Evolutionary conservation across 2,888 invertebrate genomes (phyloP).

Genomic region (Nasonovia ribisnigri): DNA sequence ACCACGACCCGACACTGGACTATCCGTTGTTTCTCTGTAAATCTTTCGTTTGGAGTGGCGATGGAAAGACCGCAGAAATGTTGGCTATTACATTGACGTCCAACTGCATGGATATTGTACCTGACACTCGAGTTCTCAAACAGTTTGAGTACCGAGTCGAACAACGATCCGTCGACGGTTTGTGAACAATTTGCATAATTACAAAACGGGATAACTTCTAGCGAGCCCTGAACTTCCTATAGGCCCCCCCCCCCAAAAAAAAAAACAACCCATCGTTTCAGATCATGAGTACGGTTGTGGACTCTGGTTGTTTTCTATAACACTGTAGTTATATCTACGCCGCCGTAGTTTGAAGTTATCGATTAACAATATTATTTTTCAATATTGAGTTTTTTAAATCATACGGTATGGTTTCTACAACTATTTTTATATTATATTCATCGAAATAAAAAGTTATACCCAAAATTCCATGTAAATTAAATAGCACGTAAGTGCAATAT

Average conservation of each 20-base stretch:
- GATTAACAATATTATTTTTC: not conserved
- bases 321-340: not conserved
- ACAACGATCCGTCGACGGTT: not conserved
- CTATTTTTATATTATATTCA: not conserved
- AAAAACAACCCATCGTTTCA: not conserved
- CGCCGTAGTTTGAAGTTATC: not conserved
- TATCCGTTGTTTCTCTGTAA: not conserved
- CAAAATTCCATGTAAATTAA: not conserved
- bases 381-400: not conserved
- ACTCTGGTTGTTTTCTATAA: not conserved
- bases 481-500: not conserved
- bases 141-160: not conserved
- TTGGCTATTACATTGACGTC: not conserved
- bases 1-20: too few species aligned
- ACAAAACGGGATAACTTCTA: not conserved
- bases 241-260: not conserved
- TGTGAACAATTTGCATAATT: constrained; percentile 24
- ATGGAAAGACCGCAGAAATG: not conserved
- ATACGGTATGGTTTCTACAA: not conserved
- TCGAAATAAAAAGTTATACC: not conserved
- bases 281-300: not conserved
- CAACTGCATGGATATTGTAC: not conserved
- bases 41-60: not conserved
- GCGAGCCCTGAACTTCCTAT: not conserved
- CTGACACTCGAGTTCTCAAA: not conserved